Evolutionary conservation across 1,140 invertebrate genomes (phyloP).

Genomic region (Drosophila azteca): DNA sequence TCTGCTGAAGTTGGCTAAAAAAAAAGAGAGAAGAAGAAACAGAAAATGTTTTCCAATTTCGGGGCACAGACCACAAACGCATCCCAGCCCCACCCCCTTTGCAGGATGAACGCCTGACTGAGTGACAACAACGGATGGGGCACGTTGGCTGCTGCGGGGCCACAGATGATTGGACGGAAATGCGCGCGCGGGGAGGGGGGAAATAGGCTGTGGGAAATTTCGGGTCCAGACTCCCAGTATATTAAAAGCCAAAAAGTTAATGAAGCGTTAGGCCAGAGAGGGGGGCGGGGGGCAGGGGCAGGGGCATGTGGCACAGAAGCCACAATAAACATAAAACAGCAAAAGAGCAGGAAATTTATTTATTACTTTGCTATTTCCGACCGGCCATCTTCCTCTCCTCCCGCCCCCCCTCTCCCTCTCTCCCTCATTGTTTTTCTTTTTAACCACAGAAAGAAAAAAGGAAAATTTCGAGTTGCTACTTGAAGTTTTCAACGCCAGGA

Average conservation of each 20-base stretch:
- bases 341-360: conserved; percentile 69
- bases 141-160: conserved; percentile 2
- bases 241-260: conserved; percentile 78
- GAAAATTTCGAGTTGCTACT: conserved; percentile 43
- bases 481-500: conserved; percentile 39
- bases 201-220: conserved; percentile 56
- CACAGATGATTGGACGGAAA: conserved; percentile 34
- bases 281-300: conserved; percentile 11
- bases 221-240: conserved; percentile 51
- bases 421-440: neutral
- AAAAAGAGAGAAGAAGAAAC: conserved; percentile 15
- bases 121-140: conserved; percentile 57
- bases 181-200: neutral
- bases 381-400: conserved; percentile 4
- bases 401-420: neutral
- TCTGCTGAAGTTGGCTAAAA: conserved; percentile 42
- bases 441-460: conserved; percentile 10
- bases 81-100: conserved; percentile 1
- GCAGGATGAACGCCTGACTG: conserved; percentile 54
- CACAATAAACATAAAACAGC: conserved; percentile 70
- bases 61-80: conserved; percentile 35
- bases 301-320: conserved; percentile 22
- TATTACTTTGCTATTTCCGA: conserved; percentile 67
- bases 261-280: conserved; percentile 72
- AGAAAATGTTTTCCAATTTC: conserved; percentile 59